Conservation (phyloP, 92 coral and sea anemone genomes). For the Plumapathes pennacea region DNA sequence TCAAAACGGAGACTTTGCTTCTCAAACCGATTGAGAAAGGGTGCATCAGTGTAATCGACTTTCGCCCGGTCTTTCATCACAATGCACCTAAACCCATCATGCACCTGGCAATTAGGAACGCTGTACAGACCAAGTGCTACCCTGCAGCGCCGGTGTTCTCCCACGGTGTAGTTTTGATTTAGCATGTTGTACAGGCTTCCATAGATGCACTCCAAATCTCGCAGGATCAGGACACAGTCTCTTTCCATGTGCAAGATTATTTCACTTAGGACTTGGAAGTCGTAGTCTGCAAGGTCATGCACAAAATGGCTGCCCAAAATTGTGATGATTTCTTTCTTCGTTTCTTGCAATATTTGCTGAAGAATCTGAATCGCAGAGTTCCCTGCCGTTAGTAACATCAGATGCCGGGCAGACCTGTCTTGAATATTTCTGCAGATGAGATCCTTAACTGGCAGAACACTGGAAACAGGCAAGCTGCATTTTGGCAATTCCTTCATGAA, state of each 20-base stretch:
- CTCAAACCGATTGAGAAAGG: conserved; percentile 95
- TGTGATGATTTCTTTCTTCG: conserved; percentile 88
- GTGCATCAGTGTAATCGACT: conserved; percentile 91
- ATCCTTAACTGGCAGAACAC: conserved; percentile 40
- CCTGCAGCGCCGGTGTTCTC: conserved; percentile 90
- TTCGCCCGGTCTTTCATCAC: conserved; percentile 85
- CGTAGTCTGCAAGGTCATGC: conserved; percentile 93
- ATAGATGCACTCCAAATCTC: conserved; percentile 90
- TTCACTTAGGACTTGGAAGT: conserved; percentile 87
- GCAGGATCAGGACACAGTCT: conserved; percentile 81
- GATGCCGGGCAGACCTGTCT: conserved; percentile 85
- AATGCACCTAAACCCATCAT: conserved; percentile 94
- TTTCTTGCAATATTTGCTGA: conserved; percentile 61
- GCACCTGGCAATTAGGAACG: conserved; percentile 97
- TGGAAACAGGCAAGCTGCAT: conserved; percentile 42
- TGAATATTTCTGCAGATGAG: conserved; percentile 77
- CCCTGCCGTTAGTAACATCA: conserved; percentile 91
- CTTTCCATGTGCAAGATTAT: conserved; percentile 97
- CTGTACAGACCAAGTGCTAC: conserved; percentile 96
- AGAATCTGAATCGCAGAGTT: conserved; percentile 95
- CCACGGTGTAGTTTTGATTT: conserved; percentile 92
- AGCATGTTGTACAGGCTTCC: conserved; percentile 99
- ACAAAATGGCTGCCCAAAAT: conserved; percentile 94
- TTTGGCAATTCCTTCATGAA: conserved; percentile 61
- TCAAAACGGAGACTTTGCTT: conserved; percentile 91